Evolutionary conservation across 2,797 vertebrate species (phyloP).

Genomic region (Gouania willdenowi): DNA sequence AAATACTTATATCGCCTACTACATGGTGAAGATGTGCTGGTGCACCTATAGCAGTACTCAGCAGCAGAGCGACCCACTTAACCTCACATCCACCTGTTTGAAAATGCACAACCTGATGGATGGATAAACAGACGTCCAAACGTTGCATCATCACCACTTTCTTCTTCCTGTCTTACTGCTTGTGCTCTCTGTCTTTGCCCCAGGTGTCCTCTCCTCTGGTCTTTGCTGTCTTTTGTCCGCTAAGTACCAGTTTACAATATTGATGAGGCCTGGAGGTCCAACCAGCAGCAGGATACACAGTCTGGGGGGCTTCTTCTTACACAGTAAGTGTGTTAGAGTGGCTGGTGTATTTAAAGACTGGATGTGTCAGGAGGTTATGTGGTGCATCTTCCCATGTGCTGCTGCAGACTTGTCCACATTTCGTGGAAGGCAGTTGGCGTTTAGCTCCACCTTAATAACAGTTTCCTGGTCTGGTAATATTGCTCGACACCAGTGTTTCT

Average conservation of each 20-base stretch:
- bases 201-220: slow-evolving; percentile 64
- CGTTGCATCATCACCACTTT: slow-evolving; percentile 3
- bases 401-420: slow-evolving; percentile 7
- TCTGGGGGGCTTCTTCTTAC: slow-evolving; percentile 52
- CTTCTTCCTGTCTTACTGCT: no score
- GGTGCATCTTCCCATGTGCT: slow-evolving; percentile 16
- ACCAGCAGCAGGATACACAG: slow-evolving; percentile 50
- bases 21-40: no score
- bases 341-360: slow-evolving; percentile 45
- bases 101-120: no score
- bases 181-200: slow-evolving; percentile 27
- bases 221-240: slow-evolving; percentile 74
- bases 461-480: no score
- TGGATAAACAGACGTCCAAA: slow-evolving; percentile 12
- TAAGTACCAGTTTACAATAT: slow-evolving; percentile 80
- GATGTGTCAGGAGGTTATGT: slow-evolving; percentile 17
- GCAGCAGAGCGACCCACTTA: no score
- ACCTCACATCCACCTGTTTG: no score
- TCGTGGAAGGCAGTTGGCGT: no score
- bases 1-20: no score
- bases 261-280: slow-evolving; percentile 73
- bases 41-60: no score
- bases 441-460: no score
- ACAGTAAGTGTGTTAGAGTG: slow-evolving; percentile 46
- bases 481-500: no score